A percentile compares a stretch with the other conserved stretches of the same genome.
Evolutionary conservation across 2,888 invertebrate genomes (phyloP).

Genomic region (Hypselothyrea guttata): DNA sequence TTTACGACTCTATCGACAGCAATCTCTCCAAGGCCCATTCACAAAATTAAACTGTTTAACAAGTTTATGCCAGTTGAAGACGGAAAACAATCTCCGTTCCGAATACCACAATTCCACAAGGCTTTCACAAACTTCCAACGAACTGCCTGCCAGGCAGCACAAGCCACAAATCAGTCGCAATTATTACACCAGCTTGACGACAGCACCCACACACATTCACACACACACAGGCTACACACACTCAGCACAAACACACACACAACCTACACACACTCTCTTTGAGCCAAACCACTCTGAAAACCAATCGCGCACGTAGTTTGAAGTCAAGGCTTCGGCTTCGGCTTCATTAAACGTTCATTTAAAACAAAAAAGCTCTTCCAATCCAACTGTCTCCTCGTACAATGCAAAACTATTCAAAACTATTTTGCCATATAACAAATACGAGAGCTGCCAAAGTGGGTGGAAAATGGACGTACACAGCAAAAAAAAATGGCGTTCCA

Average conservation of each 20-base stretch:
- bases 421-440: slow-evolving; percentile 69
- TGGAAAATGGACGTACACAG: neutral
- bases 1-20: too few species aligned
- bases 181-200: slow-evolving; percentile 49
- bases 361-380: slow-evolving; percentile 49
- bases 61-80: slow-evolving; percentile 4
- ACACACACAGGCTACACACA: too few species aligned
- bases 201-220: too few species aligned
- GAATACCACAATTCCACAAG: slow-evolving; percentile 28
- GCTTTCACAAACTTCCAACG: slow-evolving; percentile 38
- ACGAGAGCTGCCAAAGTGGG: slow-evolving; percentile 14
- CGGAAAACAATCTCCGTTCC: neutral
- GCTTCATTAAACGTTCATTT: slow-evolving; percentile 80
- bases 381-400: slow-evolving; percentile 17
- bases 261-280: too few species aligned
- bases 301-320: slow-evolving; percentile 29
- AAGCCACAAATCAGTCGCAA: slow-evolving; percentile 64
- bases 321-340: slow-evolving; percentile 1
- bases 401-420: slow-evolving; percentile 74
- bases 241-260: too few species aligned
- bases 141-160: slow-evolving; percentile 6
- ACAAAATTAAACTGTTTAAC: slow-evolving; percentile 6
- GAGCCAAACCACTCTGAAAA: slow-evolving; percentile 23
- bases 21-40: too few species aligned
- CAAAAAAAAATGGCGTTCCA: too few species aligned